These are phyloP conservation scores for Sebastes nivosus DNA, from an alignment of 2,797 vertebrate species.

Conservation along the genomic window DNA sequence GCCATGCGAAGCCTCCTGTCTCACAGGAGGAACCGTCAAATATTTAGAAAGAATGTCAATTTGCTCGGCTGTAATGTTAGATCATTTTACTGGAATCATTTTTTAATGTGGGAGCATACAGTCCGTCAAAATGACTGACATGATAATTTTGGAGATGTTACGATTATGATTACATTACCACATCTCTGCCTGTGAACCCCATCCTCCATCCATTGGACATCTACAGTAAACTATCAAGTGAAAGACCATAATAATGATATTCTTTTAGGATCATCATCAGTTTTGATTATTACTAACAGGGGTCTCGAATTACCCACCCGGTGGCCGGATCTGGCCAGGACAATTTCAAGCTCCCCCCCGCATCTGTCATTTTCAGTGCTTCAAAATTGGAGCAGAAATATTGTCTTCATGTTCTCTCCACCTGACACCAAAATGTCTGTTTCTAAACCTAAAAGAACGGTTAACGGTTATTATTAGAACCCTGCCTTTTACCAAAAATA, in stretches of 20 bases:
- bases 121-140: neutral
- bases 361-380: neutral
- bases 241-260: neutral
- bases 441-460: neutral
- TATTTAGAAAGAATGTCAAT: neutral
- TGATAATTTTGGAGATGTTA: neutral
- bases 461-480: neutral
- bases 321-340: neutral
- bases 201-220: neutral
- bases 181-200: neutral
- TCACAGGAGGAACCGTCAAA: neutral
- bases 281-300: neutral
- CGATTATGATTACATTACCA: neutral
- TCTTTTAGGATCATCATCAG: neutral
- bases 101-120: neutral
- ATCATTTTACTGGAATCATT: neutral
- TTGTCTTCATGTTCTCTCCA: neutral
- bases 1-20: neutral
- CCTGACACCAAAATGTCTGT: neutral
- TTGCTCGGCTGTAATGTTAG: neutral
- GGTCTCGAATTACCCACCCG: neutral
- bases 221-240: neutral
- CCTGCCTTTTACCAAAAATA: neutral
- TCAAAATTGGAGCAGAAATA: neutral
- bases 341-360: neutral